A percentile compares a stretch with the other conserved stretches of the same genome.
phyloP scores from a whole-genome alignment of 2,888 invertebrate species.

The Himalopsyche kuldschensis region DNA sequence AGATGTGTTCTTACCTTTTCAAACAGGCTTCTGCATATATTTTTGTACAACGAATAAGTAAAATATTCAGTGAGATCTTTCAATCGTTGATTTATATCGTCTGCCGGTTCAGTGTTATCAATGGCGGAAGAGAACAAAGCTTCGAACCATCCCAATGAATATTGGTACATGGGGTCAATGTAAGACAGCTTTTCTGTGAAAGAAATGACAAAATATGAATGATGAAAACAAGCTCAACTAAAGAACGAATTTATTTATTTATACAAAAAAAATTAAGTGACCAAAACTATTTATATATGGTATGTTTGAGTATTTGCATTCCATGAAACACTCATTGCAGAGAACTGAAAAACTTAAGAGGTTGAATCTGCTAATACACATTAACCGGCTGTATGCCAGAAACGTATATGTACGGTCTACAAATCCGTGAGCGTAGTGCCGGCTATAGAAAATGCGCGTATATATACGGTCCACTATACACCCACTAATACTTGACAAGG shows the following conservation, averaged over 20 bases:
- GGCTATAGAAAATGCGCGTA: no score
- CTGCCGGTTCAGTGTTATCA: constrained; percentile 83
- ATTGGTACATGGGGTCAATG: constrained; percentile 98
- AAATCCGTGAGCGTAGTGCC: no score
- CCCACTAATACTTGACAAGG: no score
- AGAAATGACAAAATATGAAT: constrained; percentile 3
- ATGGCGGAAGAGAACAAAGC: constrained; percentile 84
- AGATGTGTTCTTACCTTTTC: constrained; percentile 68
- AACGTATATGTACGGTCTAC: no score
- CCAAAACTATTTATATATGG: not conserved
- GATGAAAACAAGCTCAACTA: no score
- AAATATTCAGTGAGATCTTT: constrained; percentile 77
- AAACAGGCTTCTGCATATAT: constrained; percentile 91
- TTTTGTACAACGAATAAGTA: constrained; percentile 85
- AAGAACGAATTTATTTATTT: not conserved
- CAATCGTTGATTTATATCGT: constrained; percentile 75
- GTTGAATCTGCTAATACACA: no score
- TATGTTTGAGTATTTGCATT: not conserved
- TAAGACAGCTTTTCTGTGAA: constrained; percentile 77
- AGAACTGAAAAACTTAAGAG: no score
- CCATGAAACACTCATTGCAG: no score
- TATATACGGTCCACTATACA: no score
- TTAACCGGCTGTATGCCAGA: no score
- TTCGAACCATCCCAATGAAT: constrained; percentile 92
- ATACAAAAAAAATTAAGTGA: no score